Conservation (phyloP, 2,888 invertebrate genomes). For the Diabrotica balteata region DNA sequence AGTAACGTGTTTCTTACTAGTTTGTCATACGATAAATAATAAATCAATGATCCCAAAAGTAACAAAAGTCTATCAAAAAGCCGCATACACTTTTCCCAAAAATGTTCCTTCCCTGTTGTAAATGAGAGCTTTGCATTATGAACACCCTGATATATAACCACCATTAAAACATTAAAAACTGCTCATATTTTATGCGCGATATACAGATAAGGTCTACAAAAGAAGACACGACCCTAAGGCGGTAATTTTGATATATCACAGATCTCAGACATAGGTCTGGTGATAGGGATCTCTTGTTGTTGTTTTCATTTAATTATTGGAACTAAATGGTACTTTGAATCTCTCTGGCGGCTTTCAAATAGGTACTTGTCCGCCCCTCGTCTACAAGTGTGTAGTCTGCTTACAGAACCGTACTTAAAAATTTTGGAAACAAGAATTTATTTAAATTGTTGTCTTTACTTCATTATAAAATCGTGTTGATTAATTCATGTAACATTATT, state of each 20-base stretch:
- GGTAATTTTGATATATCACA: slow-evolving; percentile 11
- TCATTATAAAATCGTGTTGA: too few relatives aligned
- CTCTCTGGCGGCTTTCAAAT: slow-evolving; percentile 31
- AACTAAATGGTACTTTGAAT: slow-evolving; percentile 35
- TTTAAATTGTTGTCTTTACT: too few relatives aligned
- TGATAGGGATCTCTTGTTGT: slow-evolving; percentile 37
- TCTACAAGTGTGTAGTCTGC: slow-evolving; percentile 18
- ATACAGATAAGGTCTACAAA: slow-evolving; percentile 1
- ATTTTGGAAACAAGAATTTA: too few relatives aligned
- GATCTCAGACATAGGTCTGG: slow-evolving; percentile 14
- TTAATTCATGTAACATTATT: too few relatives aligned
- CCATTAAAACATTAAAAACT: slow-evolving; percentile 1
- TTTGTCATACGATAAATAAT: too few relatives aligned
- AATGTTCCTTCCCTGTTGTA: too few relatives aligned
- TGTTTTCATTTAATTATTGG: slow-evolving; percentile 38
- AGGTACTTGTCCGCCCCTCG: slow-evolving; percentile 33
- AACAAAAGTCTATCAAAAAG: too few relatives aligned
- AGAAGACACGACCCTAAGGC: slow-evolving; percentile 3
- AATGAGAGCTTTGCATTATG: too few relatives aligned
- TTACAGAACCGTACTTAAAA: not conserved
- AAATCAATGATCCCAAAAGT: too few relatives aligned
- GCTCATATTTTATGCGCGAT: slow-evolving; percentile 8
- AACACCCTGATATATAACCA: not conserved
- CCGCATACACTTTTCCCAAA: too few relatives aligned
- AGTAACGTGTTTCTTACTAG: too few relatives aligned